A percentile compares a stretch with the other conserved stretches of the same genome.
phyloP scores from a whole-genome alignment of 2,888 invertebrate genomes.

The Perdita meconis region DNA sequence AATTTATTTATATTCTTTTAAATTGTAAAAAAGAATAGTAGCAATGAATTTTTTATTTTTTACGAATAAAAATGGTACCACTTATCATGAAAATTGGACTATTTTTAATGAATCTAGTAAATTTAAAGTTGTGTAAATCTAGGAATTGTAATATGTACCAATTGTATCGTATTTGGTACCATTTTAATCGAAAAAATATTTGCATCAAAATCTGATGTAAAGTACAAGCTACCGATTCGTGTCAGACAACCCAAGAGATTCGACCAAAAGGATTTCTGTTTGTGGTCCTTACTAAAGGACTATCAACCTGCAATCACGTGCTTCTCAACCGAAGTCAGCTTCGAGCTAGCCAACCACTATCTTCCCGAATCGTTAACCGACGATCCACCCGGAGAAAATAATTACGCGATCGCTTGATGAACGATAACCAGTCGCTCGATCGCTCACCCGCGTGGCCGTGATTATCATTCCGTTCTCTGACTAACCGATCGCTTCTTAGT shows the following conservation, averaged over 20 bases:
- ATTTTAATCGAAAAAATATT: no score
- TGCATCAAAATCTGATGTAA: no score
- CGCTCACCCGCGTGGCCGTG: conserved; percentile 19
- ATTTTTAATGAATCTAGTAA: no score
- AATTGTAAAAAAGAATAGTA: no score
- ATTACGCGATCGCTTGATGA: conserved; percentile 73
- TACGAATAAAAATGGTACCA: no score
- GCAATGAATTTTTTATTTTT: no score
- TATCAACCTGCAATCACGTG: conserved; percentile 81
- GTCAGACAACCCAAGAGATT: background rate
- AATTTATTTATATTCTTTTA: no score
- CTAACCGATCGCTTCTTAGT: conserved; percentile 14
- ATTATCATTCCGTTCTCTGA: conserved; percentile 46
- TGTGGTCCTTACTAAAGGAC: conserved; percentile 78
- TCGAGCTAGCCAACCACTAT: conserved; percentile 65
- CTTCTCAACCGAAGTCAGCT: conserved; percentile 75
- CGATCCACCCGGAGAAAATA: conserved; percentile 70
- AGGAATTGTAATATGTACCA: no score
- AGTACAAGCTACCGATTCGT: no score
- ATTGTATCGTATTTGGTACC: no score
- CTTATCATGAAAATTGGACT: no score
- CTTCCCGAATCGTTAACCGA: conserved; percentile 66
- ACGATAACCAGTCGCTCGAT: conserved; percentile 39
- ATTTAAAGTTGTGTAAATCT: no score
- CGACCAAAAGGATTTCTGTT: background rate